These are phyloP conservation scores for Climacteris rufus DNA, from an alignment of 2,113 vertebrate species.

Conservation along the genomic window DNA sequence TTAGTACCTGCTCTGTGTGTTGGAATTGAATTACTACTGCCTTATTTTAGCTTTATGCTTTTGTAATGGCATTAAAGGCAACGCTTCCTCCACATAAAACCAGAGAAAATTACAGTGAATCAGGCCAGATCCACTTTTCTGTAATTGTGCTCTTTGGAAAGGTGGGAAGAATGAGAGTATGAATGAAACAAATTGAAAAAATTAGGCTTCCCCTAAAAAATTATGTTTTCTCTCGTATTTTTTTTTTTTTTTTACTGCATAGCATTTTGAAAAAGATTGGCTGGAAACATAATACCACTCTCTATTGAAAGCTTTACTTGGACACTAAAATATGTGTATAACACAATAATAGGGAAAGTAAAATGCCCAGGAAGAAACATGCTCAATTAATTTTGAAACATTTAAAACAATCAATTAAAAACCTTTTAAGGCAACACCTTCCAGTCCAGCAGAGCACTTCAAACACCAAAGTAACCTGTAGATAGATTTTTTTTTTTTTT, in stretches of 20 bases:
- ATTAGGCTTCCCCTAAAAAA: not conserved
- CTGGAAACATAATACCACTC: not conserved
- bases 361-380: not conserved
- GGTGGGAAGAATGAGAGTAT: not conserved
- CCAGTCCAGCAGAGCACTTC: not conserved
- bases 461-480: not conserved
- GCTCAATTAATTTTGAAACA: not conserved
- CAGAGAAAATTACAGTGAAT: not conserved
- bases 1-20: not conserved
- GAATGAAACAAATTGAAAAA: not conserved
- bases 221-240: not conserved
- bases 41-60: slow-evolving; percentile 4
- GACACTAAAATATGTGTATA: not conserved
- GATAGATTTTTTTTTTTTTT: not conserved
- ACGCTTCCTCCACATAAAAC: not conserved
- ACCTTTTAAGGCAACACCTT: not conserved
- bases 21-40: not conserved
- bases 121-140: not conserved
- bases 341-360: not conserved
- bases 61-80: slow-evolving; percentile 10
- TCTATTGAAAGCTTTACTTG: not conserved
- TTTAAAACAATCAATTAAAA: not conserved
- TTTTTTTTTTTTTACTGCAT: accelerated
- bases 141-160: not conserved
- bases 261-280: not conserved